phyloP scores from a whole-genome alignment of 1,140 invertebrate species.

The Solen grandis region DNA sequence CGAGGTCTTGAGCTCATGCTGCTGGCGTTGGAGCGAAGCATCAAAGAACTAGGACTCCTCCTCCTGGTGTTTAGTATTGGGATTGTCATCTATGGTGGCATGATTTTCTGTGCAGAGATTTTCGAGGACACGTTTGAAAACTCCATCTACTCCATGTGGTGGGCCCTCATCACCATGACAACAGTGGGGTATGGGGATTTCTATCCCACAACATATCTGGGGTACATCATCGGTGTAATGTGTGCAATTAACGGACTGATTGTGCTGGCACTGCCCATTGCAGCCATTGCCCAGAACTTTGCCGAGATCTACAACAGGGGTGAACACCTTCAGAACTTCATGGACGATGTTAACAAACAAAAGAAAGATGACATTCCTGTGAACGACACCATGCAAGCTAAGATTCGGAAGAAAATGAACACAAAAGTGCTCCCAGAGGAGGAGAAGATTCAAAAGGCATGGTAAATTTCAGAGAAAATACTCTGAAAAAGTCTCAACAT shows the following conservation, averaged over 20 bases:
- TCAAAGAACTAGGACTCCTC: slow-evolving; percentile 98
- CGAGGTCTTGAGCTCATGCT: slow-evolving; percentile 49
- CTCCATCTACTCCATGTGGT: slow-evolving; percentile 99
- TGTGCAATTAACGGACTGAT: slow-evolving; percentile 99
- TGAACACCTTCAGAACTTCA: background rate
- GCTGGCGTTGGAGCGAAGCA: slow-evolving; percentile 84
- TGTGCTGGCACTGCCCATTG: slow-evolving; percentile 99
- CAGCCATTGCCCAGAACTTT: slow-evolving; percentile 79
- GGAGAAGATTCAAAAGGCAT: no score
- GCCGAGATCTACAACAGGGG: slow-evolving; percentile 90
- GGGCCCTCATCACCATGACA: slow-evolving; percentile 93
- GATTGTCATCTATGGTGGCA: slow-evolving; percentile 98
- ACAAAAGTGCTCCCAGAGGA: no score
- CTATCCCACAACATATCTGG: slow-evolving; percentile 68
- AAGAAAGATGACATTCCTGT: no score
- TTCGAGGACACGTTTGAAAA: slow-evolving; percentile 72
- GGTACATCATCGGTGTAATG: slow-evolving; percentile 76
- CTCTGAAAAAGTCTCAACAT: no score
- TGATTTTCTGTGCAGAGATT: slow-evolving; percentile 84
- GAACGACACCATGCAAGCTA: no score
- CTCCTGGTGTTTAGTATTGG: slow-evolving; percentile 99
- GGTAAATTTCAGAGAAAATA: no score
- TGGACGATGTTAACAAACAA: background rate
- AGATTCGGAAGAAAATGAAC: no score
- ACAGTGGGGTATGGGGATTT: slow-evolving; percentile 99